Evolutionary conservation across 2,113 vertebrate genomes (phyloP).

Genomic region (Entomyzon cyanotis): DNA sequence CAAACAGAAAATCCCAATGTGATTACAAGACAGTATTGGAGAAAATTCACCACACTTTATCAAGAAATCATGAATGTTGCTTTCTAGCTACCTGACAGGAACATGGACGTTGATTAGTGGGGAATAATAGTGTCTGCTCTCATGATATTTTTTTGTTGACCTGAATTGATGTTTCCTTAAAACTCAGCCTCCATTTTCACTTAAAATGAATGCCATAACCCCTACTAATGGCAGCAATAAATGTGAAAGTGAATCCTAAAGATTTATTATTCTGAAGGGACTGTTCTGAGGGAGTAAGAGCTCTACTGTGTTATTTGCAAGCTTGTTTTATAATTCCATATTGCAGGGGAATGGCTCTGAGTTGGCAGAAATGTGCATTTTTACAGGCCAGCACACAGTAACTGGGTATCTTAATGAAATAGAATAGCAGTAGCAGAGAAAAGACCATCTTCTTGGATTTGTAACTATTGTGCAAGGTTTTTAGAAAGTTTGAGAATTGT

Average conservation of each 20-base stretch:
- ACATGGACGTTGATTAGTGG: accelerated
- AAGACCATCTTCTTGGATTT: not conserved
- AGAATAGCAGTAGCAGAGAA: not conserved
- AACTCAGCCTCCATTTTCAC: not conserved
- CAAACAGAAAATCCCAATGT: not conserved
- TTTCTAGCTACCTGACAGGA: not conserved
- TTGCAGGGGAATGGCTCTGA: not conserved
- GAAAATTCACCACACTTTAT: not conserved
- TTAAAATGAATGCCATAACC: not conserved
- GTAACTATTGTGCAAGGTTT: not conserved
- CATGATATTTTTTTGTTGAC: not conserved
- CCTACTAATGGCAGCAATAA: not conserved
- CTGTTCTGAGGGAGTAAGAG: not conserved
- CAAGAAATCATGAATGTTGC: not conserved
- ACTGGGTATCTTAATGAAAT: not conserved
- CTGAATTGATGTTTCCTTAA: not conserved
- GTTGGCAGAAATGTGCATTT: not conserved
- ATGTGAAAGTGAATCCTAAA: not conserved
- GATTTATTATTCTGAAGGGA: not conserved
- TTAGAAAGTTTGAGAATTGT: not conserved
- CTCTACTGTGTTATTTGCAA: not conserved
- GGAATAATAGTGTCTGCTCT: not conserved
- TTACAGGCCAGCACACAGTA: not conserved
- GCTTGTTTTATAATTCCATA: not conserved
- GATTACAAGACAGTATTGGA: not conserved